A percentile compares a stretch with the other conserved stretches of the same genome.
phyloP scores from a whole-genome alignment of 1,140 invertebrate genomes.

The Macrotrachela quadricornifera region DNA sequence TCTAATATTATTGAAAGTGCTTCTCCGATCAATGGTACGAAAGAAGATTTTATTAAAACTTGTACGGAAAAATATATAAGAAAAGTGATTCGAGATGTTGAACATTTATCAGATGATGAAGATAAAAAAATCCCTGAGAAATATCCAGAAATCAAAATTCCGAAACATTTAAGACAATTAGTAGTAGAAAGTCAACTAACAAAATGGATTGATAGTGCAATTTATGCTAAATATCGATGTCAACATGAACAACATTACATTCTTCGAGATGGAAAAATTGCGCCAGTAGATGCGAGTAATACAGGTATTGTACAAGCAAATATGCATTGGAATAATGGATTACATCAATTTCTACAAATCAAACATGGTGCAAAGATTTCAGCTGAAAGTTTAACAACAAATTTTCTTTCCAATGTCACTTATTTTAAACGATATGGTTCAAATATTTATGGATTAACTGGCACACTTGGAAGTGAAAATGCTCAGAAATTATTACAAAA shows the following conservation, averaged over 20 bases:
- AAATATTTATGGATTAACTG: not conserved
- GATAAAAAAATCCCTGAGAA: too few species aligned
- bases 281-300: not conserved
- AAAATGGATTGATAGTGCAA: not conserved
- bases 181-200: not conserved
- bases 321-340: not conserved
- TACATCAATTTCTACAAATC: slow-evolving; percentile 6
- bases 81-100: not conserved
- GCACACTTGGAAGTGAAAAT: not conserved
- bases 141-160: not conserved
- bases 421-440: not conserved
- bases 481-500: not conserved
- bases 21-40: not conserved
- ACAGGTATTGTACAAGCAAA: slow-evolving; percentile 1
- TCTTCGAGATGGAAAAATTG: not conserved
- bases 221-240: not conserved
- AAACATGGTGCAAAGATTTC: not conserved
- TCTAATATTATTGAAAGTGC: not conserved
- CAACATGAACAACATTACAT: not conserved
- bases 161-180: not conserved
- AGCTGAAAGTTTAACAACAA: not conserved
- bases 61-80: not conserved
- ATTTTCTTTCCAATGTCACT: not conserved
- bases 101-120: too few species aligned
- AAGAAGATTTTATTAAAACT: not conserved